Evolutionary conservation across 2,797 vertebrate species (phyloP), one percentile per base, ranked within the genome.

Genomic region (Lacerta agilis): DNA sequence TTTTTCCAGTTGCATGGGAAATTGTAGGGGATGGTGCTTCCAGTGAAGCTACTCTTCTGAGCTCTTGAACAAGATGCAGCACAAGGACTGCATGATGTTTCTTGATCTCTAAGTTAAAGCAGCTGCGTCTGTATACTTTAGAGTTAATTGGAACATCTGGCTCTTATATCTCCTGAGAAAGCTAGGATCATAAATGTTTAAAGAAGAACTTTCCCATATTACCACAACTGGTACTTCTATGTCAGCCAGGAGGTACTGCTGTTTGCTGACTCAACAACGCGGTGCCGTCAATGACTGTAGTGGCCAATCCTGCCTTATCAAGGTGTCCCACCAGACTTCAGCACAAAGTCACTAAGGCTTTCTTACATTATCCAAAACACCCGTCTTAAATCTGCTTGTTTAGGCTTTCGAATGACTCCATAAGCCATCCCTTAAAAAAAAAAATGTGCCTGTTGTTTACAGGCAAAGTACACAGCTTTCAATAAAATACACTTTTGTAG

Each of bases 141-240:
- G 83, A 80, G 58, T 89, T 85, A 85, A 89, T 89, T 82, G 61
- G 58, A 89, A 86, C 88, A 89, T 89, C 83, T 89, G 88, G 58
- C 43, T 49, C 61, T 76, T 76, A 81, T 49, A 75, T 82, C 79
- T 85, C 78, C 41, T n/a, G 78, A 85, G 88, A 86, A 89, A 89
- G 61, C 72, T 23, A 77, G 71, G 58, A 77, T 82, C 72, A 82
- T 85, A 75, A 81, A 81, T 82, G 78, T 89, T 89, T 89, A 85
- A 85, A 89, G 83, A 77, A 86, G 78, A 77, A 43, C 18, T 75
- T 81, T 82, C 58, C 72, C 58, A 41, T 80, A 38, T 86, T 85
- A 77, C 33, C 66, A 67, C 83, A 86, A 81, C 69, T 72, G 69
- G 71, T 82, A 43, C 29, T 82, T 81, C 79, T 33, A 23, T 43